Percentiles rank a stretch among this genome's conserved stretches.
Evolutionary conservation across 2,888 invertebrate genomes (phyloP).

Genomic region (Lymantria dispar): DNA sequence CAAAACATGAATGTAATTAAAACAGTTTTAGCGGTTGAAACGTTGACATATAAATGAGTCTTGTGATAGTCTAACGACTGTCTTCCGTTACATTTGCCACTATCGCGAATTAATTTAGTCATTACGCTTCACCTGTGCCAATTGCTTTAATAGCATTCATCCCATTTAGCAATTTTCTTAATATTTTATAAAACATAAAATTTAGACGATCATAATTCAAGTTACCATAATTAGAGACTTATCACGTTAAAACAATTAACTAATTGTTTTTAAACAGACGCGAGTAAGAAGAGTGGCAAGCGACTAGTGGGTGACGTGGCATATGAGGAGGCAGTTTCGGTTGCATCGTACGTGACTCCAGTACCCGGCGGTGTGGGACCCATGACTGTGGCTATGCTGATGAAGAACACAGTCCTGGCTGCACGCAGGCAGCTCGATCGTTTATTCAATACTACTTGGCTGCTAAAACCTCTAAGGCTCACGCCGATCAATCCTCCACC

Average conservation of each 20-base stretch:
- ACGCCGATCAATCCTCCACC: constrained; percentile 89
- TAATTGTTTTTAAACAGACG: constrained; percentile 76
- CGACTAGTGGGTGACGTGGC: constrained; percentile 97
- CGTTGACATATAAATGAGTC: too few species aligned
- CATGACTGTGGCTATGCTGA: constrained; percentile 99
- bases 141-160: too few species aligned
- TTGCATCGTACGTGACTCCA: constrained; percentile 95
- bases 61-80: too few species aligned
- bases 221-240: background rate
- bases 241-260: background rate
- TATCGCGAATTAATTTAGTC: too few species aligned
- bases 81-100: too few species aligned
- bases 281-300: constrained; percentile 89
- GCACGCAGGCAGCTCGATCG: constrained; percentile 85
- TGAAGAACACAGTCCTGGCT: constrained; percentile 96
- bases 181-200: too few species aligned
- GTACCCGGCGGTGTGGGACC: constrained; percentile 99
- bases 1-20: too few species aligned
- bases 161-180: too few species aligned
- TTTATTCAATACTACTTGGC: constrained; percentile 86
- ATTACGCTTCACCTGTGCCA: too few species aligned
- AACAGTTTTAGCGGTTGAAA: too few species aligned
- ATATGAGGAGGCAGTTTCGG: constrained; percentile 88
- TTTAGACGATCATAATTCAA: too few species aligned
- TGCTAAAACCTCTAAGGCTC: constrained; percentile 85